Percentiles rank a stretch among this genome's conserved stretches.
Evolutionary conservation across 1,140 invertebrate genomes (phyloP).

Genomic region (Drosophila persimilis): DNA sequence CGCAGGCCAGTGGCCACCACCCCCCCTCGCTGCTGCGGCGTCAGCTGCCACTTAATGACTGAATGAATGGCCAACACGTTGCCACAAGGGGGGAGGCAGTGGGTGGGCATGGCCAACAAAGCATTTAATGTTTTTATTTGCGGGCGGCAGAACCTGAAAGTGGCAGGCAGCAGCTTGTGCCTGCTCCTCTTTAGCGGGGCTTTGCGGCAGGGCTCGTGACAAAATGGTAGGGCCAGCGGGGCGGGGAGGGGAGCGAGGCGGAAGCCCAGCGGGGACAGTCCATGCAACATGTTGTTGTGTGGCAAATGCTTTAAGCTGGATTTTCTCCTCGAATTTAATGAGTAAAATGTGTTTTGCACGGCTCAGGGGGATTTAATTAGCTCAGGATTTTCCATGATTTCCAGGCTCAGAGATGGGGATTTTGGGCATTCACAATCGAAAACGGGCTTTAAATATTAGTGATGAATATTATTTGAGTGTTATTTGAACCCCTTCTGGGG

Average conservation of each 20-base stretch:
- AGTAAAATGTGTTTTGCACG: neutral
- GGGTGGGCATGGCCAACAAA: constrained; percentile 49
- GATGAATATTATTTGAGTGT: too few species aligned
- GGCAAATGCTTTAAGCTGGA: constrained; percentile 41
- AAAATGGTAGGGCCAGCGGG: constrained; percentile 19
- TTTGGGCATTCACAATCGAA: neutral
- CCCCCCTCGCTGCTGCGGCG: constrained; percentile 50
- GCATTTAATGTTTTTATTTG: constrained; percentile 79
- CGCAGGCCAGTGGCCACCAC: constrained; percentile 31
- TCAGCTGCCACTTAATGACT: constrained; percentile 74
- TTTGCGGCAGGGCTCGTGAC: constrained; percentile 52
- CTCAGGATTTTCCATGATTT: constrained; percentile 9
- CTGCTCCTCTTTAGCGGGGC: constrained; percentile 43
- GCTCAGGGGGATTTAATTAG: constrained; percentile 36
- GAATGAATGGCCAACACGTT: constrained; percentile 74
- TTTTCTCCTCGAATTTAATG: constrained; percentile 46
- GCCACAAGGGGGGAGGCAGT: constrained; percentile 16
- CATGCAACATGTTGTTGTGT: constrained; percentile 65
- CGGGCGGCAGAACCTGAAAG: constrained; percentile 68
- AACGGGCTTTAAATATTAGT: neutral
- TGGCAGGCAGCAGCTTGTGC: constrained; percentile 35
- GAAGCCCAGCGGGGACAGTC: neutral
- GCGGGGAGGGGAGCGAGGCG: neutral
- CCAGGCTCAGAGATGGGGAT: constrained; percentile 6
- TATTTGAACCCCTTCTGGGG: too few species aligned